Conservation (phyloP, 2,797 vertebrate genomes). For the Lepilemur septentrionalis region DNA sequence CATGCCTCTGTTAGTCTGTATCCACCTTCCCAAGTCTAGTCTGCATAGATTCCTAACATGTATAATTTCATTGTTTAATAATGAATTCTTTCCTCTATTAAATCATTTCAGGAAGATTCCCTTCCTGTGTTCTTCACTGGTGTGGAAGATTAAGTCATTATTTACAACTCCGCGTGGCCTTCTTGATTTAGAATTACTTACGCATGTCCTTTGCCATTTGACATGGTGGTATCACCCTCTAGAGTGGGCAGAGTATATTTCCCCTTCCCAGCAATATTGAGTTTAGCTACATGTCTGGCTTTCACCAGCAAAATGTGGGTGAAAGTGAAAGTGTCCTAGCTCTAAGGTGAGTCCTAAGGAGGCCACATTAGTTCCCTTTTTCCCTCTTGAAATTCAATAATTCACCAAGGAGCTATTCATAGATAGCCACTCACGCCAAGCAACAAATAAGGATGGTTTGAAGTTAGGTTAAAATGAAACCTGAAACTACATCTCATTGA, state of each 20-base stretch:
- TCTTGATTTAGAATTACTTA: background rate
- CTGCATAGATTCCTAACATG: background rate
- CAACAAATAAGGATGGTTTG: background rate
- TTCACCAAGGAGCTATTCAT: background rate
- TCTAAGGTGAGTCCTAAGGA: background rate
- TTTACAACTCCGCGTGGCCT: background rate
- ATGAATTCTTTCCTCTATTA: background rate
- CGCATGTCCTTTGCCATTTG: accelerated
- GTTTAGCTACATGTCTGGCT: background rate
- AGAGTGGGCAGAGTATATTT: background rate
- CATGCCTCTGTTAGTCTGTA: background rate
- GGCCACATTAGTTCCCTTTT: background rate
- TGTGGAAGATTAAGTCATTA: background rate
- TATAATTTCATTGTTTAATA: background rate
- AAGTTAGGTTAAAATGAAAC: background rate
- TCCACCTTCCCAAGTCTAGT: background rate
- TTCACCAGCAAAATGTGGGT: background rate
- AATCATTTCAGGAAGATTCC: conserved; percentile 20
- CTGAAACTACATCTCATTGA: background rate
- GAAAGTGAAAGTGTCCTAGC: background rate
- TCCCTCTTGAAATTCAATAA: background rate
- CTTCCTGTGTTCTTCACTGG: background rate
- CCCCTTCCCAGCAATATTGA: background rate
- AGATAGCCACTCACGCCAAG: background rate
- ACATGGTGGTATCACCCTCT: too few species aligned